These are phyloP conservation scores for Scleropages formosus DNA, from an alignment of 2,797 vertebrate genomes.

Conservation along the genomic window DNA sequence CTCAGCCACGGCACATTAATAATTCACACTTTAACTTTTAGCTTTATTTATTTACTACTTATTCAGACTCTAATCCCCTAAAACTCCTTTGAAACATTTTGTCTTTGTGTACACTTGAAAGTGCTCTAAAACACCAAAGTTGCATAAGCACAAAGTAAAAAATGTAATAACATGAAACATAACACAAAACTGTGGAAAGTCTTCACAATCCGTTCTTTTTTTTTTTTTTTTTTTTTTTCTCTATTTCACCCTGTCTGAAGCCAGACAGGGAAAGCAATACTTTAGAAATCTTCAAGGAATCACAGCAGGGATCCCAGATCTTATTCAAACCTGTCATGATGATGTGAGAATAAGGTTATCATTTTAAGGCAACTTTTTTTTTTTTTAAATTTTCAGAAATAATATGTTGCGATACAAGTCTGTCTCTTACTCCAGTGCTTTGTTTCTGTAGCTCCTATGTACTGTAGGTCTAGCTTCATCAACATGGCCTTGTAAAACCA, in stretches of 20 bases:
- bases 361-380: not conserved
- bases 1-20: too few species aligned
- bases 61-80: too few species aligned
- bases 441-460: not conserved
- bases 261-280: not conserved
- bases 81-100: too few species aligned
- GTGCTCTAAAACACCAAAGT: not conserved
- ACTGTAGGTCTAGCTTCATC: not conserved
- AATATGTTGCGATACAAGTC: not conserved
- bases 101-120: too few species aligned
- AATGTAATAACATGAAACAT: not conserved
- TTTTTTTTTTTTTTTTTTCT: not conserved
- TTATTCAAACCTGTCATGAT: not conserved
- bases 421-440: not conserved
- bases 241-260: not conserved
- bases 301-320: too few species aligned
- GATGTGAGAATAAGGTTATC: not conserved
- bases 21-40: too few species aligned
- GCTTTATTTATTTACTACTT: too few species aligned
- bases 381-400: not conserved
- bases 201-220: not conserved
- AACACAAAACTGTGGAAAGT: not conserved
- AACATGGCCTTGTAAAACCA: not conserved
- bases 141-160: too few species aligned
- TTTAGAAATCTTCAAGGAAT: not conserved